These are phyloP conservation scores for Psettodes erumei DNA, from an alignment of 2,113 vertebrate species.

Conservation along the genomic window DNA sequence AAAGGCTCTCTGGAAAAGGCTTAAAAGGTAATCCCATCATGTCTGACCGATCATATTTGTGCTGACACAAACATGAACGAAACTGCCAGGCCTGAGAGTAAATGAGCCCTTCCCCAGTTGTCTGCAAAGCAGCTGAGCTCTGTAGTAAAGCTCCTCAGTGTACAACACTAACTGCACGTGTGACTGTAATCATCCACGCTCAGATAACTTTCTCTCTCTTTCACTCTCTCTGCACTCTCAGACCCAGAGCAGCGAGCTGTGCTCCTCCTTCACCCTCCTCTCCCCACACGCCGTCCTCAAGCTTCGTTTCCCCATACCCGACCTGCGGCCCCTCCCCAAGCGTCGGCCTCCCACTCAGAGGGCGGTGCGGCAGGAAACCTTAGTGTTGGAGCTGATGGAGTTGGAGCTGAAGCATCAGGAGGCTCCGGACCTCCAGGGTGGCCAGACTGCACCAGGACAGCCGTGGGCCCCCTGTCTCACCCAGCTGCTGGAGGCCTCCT, in stretches of 20 bases:
- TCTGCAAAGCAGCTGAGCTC: background rate
- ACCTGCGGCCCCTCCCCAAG: constrained; percentile 82
- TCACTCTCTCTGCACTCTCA: constrained; percentile 24
- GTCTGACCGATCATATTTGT: constrained; percentile 14
- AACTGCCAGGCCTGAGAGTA: background rate
- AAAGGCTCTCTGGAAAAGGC: background rate
- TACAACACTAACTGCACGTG: background rate
- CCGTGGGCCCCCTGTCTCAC: constrained; percentile 66
- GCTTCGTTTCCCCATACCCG: constrained; percentile 89
- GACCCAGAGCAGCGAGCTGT: constrained; percentile 71
- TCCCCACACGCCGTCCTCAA: constrained; percentile 85
- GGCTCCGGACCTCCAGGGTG: constrained; percentile 74
- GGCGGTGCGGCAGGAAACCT: constrained; percentile 84
- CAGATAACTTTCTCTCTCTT: background rate
- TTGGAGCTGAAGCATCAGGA: constrained; percentile 85
- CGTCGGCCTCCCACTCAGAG: constrained; percentile 82
- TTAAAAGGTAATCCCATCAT: background rate
- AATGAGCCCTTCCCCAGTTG: constrained; percentile 3
- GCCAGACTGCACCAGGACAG: constrained; percentile 55
- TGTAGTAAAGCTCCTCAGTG: background rate
- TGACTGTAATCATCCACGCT: background rate
- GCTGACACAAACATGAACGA: constrained; percentile 13
- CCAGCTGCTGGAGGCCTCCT: constrained; percentile 85
- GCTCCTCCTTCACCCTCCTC: constrained; percentile 81
- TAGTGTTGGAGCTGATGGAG: constrained; percentile 85